These are phyloP conservation scores for Craniophora ligustri DNA, from an alignment of 2,888 invertebrate genomes.

Conservation along the genomic window DNA sequence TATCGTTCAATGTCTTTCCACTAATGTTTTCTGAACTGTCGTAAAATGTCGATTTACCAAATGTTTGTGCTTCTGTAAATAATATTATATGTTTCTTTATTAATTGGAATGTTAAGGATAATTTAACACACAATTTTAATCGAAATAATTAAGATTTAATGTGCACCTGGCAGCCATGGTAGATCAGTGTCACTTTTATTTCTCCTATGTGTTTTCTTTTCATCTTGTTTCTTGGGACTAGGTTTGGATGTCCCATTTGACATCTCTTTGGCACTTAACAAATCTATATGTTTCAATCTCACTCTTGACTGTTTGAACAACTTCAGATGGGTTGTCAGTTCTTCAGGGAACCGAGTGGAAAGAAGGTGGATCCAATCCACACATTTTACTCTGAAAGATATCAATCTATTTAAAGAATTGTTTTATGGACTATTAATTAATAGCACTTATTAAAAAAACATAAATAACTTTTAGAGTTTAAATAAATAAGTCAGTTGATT, in stretches of 20 bases:
- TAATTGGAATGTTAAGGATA: background rate
- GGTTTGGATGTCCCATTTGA: constrained; percentile 74
- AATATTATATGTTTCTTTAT: too few relatives aligned
- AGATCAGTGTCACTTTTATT: constrained; percentile 93
- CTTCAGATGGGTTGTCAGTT: constrained; percentile 96
- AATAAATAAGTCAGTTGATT: too few relatives aligned
- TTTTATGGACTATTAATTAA: too few relatives aligned
- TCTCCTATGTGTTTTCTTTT: constrained; percentile 89
- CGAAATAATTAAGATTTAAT: background rate
- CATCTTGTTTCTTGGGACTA: constrained; percentile 81
- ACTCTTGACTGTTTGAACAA: constrained; percentile 94
- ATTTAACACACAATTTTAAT: too few relatives aligned
- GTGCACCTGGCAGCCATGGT: constrained; percentile 89
- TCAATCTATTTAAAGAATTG: too few relatives aligned
- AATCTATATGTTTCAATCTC: constrained; percentile 79
- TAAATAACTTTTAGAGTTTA: too few relatives aligned
- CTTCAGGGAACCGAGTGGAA: constrained; percentile 96
- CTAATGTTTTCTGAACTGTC: constrained; percentile 80
- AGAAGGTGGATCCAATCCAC: constrained; percentile 97
- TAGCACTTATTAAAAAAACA: too few relatives aligned
- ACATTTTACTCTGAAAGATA: constrained; percentile 90
- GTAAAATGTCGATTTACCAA: constrained; percentile 90
- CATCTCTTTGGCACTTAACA: constrained; percentile 82
- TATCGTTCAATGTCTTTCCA: constrained; percentile 84
- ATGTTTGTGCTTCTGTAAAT: constrained; percentile 78